phyloP scores from a whole-genome alignment of 2,113 vertebrate genomes.

The Hypomesus transpacificus region DNA sequence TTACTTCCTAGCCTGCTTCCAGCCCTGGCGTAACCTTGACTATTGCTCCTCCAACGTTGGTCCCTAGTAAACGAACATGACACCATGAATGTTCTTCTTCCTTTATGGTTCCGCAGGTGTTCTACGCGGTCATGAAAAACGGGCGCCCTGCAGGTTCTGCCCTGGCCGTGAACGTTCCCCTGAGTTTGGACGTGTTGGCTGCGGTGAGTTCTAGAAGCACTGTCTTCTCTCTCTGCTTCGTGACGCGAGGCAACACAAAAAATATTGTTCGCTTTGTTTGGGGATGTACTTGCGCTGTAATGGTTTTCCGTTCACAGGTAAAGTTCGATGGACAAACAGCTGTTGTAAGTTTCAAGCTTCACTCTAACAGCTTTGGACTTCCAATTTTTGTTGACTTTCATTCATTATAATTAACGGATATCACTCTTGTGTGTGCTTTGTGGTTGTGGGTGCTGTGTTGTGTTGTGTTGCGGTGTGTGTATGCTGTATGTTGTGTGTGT shows the following conservation, averaged over 20 bases:
- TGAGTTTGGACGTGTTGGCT: conserved; percentile 60
- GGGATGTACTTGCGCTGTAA: not conserved
- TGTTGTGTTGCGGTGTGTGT: not conserved
- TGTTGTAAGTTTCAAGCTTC: conserved; percentile 68
- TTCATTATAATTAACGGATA: not conserved
- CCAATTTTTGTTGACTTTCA: not conserved
- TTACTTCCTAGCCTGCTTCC: too few species aligned
- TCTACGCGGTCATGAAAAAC: conserved; percentile 71
- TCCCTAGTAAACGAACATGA: too few species aligned
- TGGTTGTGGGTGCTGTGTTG: not conserved
- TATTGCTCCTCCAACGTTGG: too few species aligned
- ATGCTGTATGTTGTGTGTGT: too few species aligned
- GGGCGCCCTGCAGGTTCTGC: conserved; percentile 62
- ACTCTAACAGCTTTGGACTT: not conserved
- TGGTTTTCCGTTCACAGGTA: conserved; percentile 47
- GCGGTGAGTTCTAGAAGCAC: conserved; percentile 47
- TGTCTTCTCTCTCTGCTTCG: not conserved
- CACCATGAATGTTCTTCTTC: not conserved
- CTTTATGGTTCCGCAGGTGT: conserved; percentile 65
- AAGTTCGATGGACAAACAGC: conserved; percentile 59
- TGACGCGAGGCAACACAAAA: not conserved
- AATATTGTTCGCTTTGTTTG: not conserved
- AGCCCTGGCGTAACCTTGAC: too few species aligned
- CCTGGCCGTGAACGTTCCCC: conserved; percentile 57
- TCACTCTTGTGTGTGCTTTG: not conserved